Evolutionary conservation across 2,113 vertebrate genomes (phyloP), one percentile per base, ranked within the genome.

Genomic region (Miniopterus natalensis): DNA sequence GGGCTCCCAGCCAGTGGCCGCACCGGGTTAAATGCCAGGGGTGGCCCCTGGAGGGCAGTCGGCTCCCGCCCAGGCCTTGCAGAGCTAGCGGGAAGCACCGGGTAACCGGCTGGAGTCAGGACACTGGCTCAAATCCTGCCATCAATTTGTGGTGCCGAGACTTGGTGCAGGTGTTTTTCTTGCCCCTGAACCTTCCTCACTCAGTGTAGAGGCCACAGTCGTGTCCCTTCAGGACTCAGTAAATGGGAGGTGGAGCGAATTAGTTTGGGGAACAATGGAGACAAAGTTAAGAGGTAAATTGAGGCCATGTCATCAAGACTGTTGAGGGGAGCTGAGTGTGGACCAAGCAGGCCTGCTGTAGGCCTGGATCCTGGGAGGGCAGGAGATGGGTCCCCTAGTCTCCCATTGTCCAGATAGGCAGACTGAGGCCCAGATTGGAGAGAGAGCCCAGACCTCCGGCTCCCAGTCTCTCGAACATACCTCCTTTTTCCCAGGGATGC

Each of bases 291-390:
- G 13, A 27, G 51, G 27, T 15, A 17, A 11, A 31, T 13, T 7
- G n/a, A 66, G n/a, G 49, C 81, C 5, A 2, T 6, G 9, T 45
- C 79, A 45, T 21, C 25, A 29, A 45, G 27, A 21, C 40, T n/a
- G 20, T 21, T 11, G 9, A 1, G 6, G 55, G 65, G 77, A 73
- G 21, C 21, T 15, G 10, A 29, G 3, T 0, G 0, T 53, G 31
- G 36, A 13, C 11, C 0, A 20, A 36, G 36, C 57, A 25, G 29
- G 53, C n/a, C 84, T 66, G 3, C 9, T 2, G n/a, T 3, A 8
- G 5, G n/a, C 66, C 11, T 0, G 2, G 6, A 18, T 21, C 59
- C 87, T 20, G 31, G 45, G 51, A 21, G 20, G 15, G 11, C 59
- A 25, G 29, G 15, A 75, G 75, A 23, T 9, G 40, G 42, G 75